Conservation (phyloP, 2,113 vertebrate genomes). For the Isurus oxyrinchus region DNA sequence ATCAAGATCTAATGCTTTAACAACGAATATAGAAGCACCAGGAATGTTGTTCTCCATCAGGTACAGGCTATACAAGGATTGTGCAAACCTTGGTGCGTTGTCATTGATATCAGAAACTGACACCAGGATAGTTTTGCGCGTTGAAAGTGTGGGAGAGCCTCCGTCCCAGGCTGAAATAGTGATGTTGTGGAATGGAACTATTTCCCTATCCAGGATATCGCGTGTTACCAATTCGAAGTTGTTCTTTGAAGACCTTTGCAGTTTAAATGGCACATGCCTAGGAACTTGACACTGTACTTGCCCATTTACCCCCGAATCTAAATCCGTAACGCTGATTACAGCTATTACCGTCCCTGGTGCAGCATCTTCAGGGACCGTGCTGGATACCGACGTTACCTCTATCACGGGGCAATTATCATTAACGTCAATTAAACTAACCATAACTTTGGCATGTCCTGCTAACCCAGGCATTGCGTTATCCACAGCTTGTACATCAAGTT, state of each 20-base stretch:
- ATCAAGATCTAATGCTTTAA: constrained; percentile 51
- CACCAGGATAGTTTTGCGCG: constrained; percentile 19
- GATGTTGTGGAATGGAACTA: constrained; percentile 50
- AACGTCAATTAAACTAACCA: constrained; percentile 51
- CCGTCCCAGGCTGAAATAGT: constrained; percentile 32
- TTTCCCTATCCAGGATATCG: constrained; percentile 55
- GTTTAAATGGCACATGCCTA: constrained; percentile 54
- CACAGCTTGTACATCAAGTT: constrained; percentile 51
- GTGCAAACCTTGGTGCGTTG: constrained; percentile 38
- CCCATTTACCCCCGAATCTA: constrained; percentile 61
- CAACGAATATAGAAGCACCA: constrained; percentile 44
- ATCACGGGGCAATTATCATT: constrained; percentile 63
- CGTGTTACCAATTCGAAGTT: constrained; percentile 53
- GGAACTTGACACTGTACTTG: constrained; percentile 57
- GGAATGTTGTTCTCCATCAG: constrained; percentile 53
- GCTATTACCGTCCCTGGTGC: constrained; percentile 67
- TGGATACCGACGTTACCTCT: constrained; percentile 56
- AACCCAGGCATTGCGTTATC: constrained; percentile 53
- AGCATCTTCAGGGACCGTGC: constrained; percentile 63
- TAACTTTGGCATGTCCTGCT: constrained; percentile 56
- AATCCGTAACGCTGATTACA: constrained; percentile 66
- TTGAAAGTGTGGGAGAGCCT: constrained; percentile 31
- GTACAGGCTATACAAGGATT: constrained; percentile 26
- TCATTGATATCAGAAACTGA: constrained; percentile 40
- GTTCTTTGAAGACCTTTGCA: constrained; percentile 57